Percentiles rank a stretch among this genome's conserved stretches.
These are phyloP conservation scores for Conus betulinus DNA, from an alignment of 1,140 invertebrate species.

Conservation along the genomic window DNA sequence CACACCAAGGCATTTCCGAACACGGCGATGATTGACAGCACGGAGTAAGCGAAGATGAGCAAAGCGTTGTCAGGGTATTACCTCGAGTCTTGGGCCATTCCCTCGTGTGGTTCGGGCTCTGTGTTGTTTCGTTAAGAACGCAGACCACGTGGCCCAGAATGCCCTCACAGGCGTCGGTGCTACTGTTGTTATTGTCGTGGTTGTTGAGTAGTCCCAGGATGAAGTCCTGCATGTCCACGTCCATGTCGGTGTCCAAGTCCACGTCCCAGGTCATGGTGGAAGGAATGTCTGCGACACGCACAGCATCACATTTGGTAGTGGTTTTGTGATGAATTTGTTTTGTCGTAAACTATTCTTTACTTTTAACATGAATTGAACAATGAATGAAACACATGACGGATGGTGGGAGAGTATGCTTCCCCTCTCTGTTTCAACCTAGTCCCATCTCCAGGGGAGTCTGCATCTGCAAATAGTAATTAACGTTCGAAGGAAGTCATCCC, in stretches of 20 bases:
- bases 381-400: too few relatives aligned
- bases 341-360: too few relatives aligned
- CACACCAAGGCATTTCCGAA: slow-evolving; percentile 91
- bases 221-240: not conserved
- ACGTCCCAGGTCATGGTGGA: not conserved
- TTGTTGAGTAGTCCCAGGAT: not conserved
- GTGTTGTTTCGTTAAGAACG: not conserved
- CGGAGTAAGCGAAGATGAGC: slow-evolving; percentile 69
- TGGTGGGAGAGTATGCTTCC: too few relatives aligned
- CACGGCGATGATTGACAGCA: slow-evolving; percentile 72
- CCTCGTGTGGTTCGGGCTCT: not conserved
- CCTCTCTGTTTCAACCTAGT: too few relatives aligned
- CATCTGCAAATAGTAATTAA: too few relatives aligned
- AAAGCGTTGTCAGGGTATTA: slow-evolving; percentile 42
- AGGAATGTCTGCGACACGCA: not conserved
- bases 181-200: not conserved
- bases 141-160: not conserved
- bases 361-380: too few relatives aligned
- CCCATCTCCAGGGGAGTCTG: too few relatives aligned
- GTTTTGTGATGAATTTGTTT: not conserved
- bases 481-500: too few relatives aligned
- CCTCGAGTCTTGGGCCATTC: slow-evolving; percentile 27
- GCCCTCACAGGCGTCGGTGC: not conserved
- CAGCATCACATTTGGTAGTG: not conserved
- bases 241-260: not conserved